phyloP scores from a whole-genome alignment of 2,113 vertebrate species.

The Heterotis niloticus region DNA sequence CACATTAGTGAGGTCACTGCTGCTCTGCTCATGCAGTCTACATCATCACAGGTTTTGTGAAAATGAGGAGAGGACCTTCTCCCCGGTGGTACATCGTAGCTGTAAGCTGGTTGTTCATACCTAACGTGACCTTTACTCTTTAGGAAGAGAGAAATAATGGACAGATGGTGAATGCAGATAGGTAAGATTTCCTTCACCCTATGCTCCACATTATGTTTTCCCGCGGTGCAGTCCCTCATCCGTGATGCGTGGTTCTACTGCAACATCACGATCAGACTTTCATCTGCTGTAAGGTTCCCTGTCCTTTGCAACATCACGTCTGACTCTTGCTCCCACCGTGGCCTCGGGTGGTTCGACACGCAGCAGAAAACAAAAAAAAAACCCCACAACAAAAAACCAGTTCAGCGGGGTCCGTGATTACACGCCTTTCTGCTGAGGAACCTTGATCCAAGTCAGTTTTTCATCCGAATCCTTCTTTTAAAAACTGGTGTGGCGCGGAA shows the following conservation, averaged over 20 bases:
- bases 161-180: constrained; percentile 2
- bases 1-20: too few species aligned
- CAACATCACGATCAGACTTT: not conserved
- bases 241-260: not conserved
- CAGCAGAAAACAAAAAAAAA: not conserved
- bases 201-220: constrained; percentile 37
- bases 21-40: not conserved
- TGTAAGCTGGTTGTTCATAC: not conserved
- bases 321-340: not conserved
- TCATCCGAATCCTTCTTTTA: not conserved
- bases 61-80: not conserved
- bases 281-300: not conserved
- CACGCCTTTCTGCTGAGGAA: not conserved
- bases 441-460: not conserved
- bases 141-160: not conserved
- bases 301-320: not conserved
- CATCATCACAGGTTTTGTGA: not conserved
- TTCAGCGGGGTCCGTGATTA: not conserved
- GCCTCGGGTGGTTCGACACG: not conserved
- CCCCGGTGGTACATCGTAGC: not conserved
- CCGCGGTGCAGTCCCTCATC: constrained; percentile 55
- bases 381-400: too few species aligned
- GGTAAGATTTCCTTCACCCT: constrained; percentile 55
- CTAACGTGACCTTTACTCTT: constrained; percentile 19
- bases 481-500: too few species aligned